A percentile compares a stretch with the other conserved stretches of the same genome.
phyloP scores from a whole-genome alignment of 2,888 invertebrate species.

The Lissonota sp. region DNA sequence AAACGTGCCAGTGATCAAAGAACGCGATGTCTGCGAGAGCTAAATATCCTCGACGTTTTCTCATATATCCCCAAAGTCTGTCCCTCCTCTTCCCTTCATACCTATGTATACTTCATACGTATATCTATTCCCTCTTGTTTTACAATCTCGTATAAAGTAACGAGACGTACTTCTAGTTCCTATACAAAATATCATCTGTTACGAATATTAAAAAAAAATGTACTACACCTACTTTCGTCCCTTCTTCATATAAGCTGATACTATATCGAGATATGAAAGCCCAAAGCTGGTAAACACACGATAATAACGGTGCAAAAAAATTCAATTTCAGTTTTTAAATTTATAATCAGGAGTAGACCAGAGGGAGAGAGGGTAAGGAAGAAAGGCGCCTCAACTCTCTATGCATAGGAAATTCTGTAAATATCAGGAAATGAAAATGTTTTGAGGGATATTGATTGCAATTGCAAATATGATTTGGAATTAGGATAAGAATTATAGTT shows the following conservation, averaged over 20 bases:
- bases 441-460: no score
- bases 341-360: no score
- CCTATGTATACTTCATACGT: background rate
- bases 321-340: no score
- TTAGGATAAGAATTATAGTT: no score
- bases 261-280: background rate
- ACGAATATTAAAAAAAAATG: background rate
- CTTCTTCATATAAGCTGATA: conserved; percentile 9
- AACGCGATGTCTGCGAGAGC: conserved; percentile 44
- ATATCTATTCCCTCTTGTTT: background rate
- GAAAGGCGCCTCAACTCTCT: no score
- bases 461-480: no score
- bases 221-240: background rate
- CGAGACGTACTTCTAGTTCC: background rate
- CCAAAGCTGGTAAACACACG: background rate
- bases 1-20: conserved; percentile 62
- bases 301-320: background rate
- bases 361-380: no score
- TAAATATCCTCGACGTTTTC: conserved; percentile 9
- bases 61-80: conserved; percentile 6
- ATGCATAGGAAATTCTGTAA: no score
- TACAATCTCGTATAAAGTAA: conserved; percentile 10
- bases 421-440: no score
- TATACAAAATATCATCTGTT: background rate
- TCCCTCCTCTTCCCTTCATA: background rate